Conservation (phyloP, 2,888 invertebrate genomes). For the Lasioglossum malachurum region DNA sequence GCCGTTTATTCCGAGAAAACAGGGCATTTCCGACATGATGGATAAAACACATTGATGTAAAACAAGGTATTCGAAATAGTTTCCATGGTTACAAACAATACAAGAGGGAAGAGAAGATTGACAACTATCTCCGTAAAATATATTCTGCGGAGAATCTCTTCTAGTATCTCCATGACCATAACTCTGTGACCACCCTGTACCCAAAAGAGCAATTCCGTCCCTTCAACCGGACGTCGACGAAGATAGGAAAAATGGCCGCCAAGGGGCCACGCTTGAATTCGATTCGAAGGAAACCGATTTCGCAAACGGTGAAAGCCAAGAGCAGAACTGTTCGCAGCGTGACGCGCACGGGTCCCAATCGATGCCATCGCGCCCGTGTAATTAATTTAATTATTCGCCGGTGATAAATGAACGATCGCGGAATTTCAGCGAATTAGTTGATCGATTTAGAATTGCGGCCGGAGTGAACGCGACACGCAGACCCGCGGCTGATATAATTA, state of each 20-base stretch:
- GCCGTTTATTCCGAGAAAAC: not conserved
- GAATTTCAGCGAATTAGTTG: conserved; percentile 32
- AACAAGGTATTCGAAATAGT: not conserved
- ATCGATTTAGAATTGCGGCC: conserved; percentile 41
- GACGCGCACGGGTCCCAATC: not conserved
- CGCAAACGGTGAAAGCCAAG: not conserved
- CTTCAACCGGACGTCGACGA: not conserved
- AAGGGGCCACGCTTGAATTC: not conserved
- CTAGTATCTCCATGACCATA: not conserved
- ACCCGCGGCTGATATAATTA: not conserved
- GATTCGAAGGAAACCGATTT: not conserved
- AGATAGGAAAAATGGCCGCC: not conserved
- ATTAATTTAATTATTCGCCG: conserved; percentile 36
- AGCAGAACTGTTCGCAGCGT: not conserved
- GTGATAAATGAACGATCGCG: conserved; percentile 38
- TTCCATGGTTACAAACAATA: not conserved
- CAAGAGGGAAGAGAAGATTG: not conserved
- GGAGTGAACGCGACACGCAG: not conserved
- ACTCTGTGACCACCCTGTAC: not conserved
- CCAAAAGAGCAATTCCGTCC: not conserved
- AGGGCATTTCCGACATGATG: not conserved
- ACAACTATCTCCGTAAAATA: not conserved
- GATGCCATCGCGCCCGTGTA: conserved; percentile 1
- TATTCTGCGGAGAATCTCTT: not conserved
- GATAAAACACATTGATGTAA: not conserved